Percentiles rank a stretch among this genome's conserved stretches.
Conservation (phyloP, 2,113 vertebrate species). For the Eublepharis macularius region DNA sequence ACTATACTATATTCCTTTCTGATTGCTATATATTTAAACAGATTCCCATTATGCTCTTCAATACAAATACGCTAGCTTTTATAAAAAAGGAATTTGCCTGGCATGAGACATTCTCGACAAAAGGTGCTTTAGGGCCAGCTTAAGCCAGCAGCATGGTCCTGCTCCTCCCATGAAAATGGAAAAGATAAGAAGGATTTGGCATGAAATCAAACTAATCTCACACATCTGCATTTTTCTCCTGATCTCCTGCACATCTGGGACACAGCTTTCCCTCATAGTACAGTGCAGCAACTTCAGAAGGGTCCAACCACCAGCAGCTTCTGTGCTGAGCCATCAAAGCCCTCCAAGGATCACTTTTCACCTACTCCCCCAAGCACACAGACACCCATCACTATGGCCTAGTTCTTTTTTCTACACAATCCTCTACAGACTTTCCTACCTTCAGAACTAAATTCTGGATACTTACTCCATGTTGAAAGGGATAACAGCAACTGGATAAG, state of each 20-base stretch:
- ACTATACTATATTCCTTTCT: not conserved
- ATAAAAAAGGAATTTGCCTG: slow-evolving; percentile 41
- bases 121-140: slow-evolving; percentile 51
- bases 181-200: slow-evolving; percentile 56
- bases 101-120: slow-evolving; percentile 28
- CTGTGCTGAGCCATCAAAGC: not conserved
- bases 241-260: slow-evolving; percentile 8
- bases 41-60: slow-evolving; percentile 14
- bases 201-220: slow-evolving; percentile 44
- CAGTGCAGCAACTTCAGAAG: not conserved
- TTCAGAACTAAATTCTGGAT: not conserved
- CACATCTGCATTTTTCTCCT: slow-evolving; percentile 30
- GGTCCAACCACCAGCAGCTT: not conserved
- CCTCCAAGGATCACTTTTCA: not conserved
- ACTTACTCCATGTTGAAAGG: not conserved
- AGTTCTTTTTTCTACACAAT: not conserved
- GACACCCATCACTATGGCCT: not conserved
- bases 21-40: not conserved
- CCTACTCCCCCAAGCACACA: not conserved
- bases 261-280: not conserved
- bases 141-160: slow-evolving; percentile 43
- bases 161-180: slow-evolving; percentile 33
- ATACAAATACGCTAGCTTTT: slow-evolving; percentile 32
- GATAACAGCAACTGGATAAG: not conserved
- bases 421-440: not conserved